Base-by-base conservation (phyloP, 2,888 invertebrate genomes). In the Andrena bicolor region DNA sequence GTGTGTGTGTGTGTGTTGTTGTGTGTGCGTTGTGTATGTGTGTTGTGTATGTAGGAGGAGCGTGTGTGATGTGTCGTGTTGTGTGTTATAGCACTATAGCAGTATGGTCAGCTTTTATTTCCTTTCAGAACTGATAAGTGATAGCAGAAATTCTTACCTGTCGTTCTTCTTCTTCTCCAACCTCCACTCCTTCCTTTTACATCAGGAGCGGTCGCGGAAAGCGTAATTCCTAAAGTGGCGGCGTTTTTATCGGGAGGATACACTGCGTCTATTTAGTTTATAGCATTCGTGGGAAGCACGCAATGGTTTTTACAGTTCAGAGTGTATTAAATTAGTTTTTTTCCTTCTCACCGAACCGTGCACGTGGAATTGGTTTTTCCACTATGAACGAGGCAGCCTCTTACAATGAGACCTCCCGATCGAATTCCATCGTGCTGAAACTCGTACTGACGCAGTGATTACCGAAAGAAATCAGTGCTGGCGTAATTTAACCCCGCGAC, bases 401-500 rank as follows among this genome's bases (percentile, higher is more conserved):
- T 35, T 26, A 16, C 16, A 0, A n/a, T 35, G 13, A 13, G 35
- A 8, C 5, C 8, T 16, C 32, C 0, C 32, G 20, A 35, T 61
- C 23, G 30, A 63, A 13, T 35, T 8, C 6, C 61, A 23, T 63
- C 41, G 20, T 23, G n/a, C 3, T 8, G 32, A 16, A 10, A 10
- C 26, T 4, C 10, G 58, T 35, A 35, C 35, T 35, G 28, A 16
- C 53, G 5, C 2, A n/a, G 70, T 26, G 28, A 8, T 41, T 74
- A 41, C 70, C 64, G 65, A 80, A 78, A 49, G 63, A 58, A 80
- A 84, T 76, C 80, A 76, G 70, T 68, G 83, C 75, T 81, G 60
- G 48, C 73, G 71, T 76, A 85, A 80, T 87, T 84, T 72, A 82
- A 82, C 78, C 81, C 73, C 71, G 56, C 63, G 32, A 48, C 53